Percentiles rank a stretch among this genome's conserved stretches.
phyloP scores from a whole-genome alignment of 2,888 invertebrate genomes.

The Phania funesta region DNA sequence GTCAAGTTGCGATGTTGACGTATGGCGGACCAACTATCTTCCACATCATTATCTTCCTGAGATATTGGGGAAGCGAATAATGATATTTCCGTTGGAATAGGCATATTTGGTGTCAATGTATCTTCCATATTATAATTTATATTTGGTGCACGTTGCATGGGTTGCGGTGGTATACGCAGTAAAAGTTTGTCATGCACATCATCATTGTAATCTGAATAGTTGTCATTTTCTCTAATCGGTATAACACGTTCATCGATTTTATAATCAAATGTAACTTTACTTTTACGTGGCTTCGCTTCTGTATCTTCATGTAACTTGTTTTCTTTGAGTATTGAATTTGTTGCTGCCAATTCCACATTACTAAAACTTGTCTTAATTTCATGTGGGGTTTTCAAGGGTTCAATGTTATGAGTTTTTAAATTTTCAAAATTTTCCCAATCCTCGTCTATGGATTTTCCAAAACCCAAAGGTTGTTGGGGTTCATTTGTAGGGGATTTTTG shows the following conservation, averaged over 20 bases:
- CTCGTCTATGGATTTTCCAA: conserved; percentile 75
- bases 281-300: conserved; percentile 66
- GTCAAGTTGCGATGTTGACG: conserved; percentile 81
- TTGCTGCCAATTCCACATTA: conserved; percentile 15
- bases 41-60: conserved; percentile 64
- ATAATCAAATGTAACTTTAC: conserved; percentile 75
- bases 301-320: conserved; percentile 36
- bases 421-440: no score
- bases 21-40: conserved; percentile 82
- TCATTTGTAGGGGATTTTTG: conserved; percentile 2
- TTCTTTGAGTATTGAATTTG: conserved; percentile 49
- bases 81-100: conserved; percentile 40
- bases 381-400: not conserved
- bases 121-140: conserved; percentile 52
- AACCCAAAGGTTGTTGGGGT: conserved; percentile 69
- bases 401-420: no score
- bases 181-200: conserved; percentile 38
- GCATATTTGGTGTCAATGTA: conserved; percentile 23
- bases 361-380: conserved; percentile 41
- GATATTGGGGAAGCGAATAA: conserved; percentile 74
- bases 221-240: conserved; percentile 58
- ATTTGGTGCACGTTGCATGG: conserved; percentile 70
- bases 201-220: conserved; percentile 59
- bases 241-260: conserved; percentile 70
- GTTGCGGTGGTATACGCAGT: conserved; percentile 61